Percentiles rank a stretch among this genome's conserved stretches.
Evolutionary conservation across 2,797 vertebrate genomes (phyloP).

Genomic region (Aselliscus stoliczkanus): DNA sequence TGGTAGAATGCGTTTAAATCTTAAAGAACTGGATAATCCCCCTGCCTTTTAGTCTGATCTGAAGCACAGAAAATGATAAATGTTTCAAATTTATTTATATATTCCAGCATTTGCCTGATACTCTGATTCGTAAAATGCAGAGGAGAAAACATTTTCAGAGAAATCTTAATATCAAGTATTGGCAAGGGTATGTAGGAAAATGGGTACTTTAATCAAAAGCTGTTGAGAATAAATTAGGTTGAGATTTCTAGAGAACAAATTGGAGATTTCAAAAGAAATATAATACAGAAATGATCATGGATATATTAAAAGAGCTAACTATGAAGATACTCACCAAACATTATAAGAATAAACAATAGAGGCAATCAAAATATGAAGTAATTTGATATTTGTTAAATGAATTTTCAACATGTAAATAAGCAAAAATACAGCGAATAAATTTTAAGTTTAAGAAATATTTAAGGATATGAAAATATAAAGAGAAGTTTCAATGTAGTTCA

Average conservation of each 20-base stretch:
- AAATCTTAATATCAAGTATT: not conserved
- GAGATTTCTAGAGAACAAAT: not conserved
- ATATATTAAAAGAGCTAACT: not conserved
- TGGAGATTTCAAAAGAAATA: constrained; percentile 12
- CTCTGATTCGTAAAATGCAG: not conserved
- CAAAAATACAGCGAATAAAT: not conserved
- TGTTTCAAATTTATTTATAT: constrained; percentile 29
- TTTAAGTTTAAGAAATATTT: not conserved
- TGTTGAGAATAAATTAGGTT: not conserved
- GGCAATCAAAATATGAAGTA: not conserved
- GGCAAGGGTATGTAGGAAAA: not conserved
- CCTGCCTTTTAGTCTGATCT: not conserved
- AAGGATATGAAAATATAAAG: not conserved
- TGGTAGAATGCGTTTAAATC: not conserved
- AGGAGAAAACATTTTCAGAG: not conserved
- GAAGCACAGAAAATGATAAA: constrained; percentile 17
- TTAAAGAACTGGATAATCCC: not conserved
- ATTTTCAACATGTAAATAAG: not conserved
- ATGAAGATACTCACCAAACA: not conserved
- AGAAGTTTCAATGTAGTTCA: not conserved
- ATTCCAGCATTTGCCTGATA: not conserved
- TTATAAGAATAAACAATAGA: not conserved
- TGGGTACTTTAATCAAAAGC: not conserved
- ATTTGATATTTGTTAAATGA: not conserved
- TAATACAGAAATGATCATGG: not conserved